Conservation (phyloP, 1,140 invertebrate genomes). For the Brachionus manjavacas region DNA sequence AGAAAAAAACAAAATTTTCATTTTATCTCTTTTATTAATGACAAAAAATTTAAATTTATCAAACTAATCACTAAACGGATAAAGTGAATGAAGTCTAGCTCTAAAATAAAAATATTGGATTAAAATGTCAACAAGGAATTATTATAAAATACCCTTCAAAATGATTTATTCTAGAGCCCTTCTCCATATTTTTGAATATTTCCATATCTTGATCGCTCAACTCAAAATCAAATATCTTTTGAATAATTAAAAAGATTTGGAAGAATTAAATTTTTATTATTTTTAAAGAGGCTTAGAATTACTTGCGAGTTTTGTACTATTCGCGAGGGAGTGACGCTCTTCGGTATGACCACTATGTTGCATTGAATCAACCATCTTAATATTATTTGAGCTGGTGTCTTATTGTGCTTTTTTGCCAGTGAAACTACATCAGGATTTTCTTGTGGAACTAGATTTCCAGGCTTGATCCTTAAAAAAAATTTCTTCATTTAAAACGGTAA, state of each 20-base stretch:
- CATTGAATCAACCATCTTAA: conserved; percentile 24
- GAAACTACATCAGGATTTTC: background rate
- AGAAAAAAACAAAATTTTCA: background rate
- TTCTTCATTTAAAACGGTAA: background rate
- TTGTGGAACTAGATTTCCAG: background rate
- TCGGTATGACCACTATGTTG: conserved; percentile 31
- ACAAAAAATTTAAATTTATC: background rate
- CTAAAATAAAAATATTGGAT: background rate
- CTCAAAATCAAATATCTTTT: conserved; percentile 27
- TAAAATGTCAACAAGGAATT: background rate
- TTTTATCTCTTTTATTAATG: background rate
- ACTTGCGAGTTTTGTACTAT: conserved; percentile 26
- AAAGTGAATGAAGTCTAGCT: background rate
- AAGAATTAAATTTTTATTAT: background rate
- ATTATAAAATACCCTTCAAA: conserved; percentile 19
- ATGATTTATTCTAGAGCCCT: conserved; percentile 5
- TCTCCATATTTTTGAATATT: conserved; percentile 23
- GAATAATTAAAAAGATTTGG: background rate
- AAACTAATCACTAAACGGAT: background rate
- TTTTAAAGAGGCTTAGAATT: background rate
- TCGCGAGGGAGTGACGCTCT: background rate
- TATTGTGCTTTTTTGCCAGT: background rate
- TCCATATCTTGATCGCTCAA: conserved; percentile 32
- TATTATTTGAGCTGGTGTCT: conserved; percentile 20
- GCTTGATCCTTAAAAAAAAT: background rate